Base-by-base conservation (phyloP, 2,888 invertebrate species). In the Neoascia interrupta region DNA sequence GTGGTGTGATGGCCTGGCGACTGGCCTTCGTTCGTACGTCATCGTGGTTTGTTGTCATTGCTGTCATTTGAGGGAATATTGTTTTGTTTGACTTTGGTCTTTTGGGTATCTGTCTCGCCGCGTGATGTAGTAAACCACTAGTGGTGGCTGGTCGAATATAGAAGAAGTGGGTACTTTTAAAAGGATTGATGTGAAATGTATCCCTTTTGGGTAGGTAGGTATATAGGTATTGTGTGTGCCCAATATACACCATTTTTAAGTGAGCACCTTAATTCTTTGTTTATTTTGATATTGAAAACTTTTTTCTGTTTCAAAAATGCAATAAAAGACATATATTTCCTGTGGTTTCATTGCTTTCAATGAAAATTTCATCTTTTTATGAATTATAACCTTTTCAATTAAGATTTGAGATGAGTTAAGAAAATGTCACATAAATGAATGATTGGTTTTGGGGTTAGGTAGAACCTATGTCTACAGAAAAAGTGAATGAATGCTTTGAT, bases 81-180 rank as follows among this genome's bases (percentile, higher is more conserved):
- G 54, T 66, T 34, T 64, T 64, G 63, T 53, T 64, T 64, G 53
- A 43, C 36, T 64, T 61, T 53, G 45, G n/a, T n/a, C n/a, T n/a
- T n/a, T n/a, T n/a, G 23, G 41, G 41, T 53, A 21, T 43, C 19
- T 41, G 34, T 11, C 45, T 39, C 28, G 31, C 45, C 45, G 39
- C 26, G 16, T 11, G n/a, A 45, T n/a, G 15, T 3, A 28, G 23
- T 13, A 23, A 11, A 18, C 5, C 16, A 26, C 43, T 43, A 41
- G n/a, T n/a, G n/a, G n/a, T n/a, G n/a, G n/a, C n/a, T n/a, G n/a
- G n/a, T n/a, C n/a, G n/a, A n/a, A n/a, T n/a, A n/a, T n/a, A n/a
- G n/a, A n/a, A n/a, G n/a, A n/a, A n/a, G n/a, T n/a, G n/a, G n/a
- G n/a, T 13, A 21, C 53, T 36, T n/a, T 16, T 31, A 28, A 34